These are phyloP conservation scores for Thalassarche chlororhynchos DNA, from an alignment of 2,113 vertebrate genomes.

Conservation along the genomic window DNA sequence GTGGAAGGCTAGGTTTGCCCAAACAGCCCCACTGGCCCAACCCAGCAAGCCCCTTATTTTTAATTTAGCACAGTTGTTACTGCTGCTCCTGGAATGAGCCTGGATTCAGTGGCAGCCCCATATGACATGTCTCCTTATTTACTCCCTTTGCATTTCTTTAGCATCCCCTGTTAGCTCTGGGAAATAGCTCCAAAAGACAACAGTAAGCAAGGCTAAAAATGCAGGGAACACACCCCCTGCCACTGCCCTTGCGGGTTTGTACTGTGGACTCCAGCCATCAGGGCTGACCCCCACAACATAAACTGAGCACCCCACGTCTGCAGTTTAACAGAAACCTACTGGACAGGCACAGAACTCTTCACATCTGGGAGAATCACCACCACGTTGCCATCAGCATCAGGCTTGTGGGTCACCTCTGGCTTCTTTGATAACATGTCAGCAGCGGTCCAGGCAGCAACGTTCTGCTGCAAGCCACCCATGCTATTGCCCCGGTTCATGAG, in stretches of 20 bases:
- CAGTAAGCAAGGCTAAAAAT: not conserved
- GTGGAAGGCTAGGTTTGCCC: not conserved
- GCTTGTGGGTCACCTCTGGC: conserved; percentile 86
- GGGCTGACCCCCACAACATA: not conserved
- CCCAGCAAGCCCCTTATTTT: not conserved
- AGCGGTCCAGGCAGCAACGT: conserved; percentile 86
- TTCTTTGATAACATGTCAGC: conserved; percentile 85
- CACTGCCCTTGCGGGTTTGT: no score
- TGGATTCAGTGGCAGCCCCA: not conserved
- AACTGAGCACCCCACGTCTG: not conserved
- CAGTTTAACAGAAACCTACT: conserved; percentile 74
- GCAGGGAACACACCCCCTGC: not conserved
- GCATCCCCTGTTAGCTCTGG: not conserved
- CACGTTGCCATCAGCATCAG: conserved; percentile 83
- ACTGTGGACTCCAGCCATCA: not conserved
- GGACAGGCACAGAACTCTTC: conserved; percentile 83
- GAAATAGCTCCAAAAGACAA: not conserved
- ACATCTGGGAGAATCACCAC: conserved; percentile 85
- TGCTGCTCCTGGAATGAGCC: not conserved
- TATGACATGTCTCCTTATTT: fast-evolving
- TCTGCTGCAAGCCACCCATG: conserved; percentile 88
- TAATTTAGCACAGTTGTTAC: not conserved
- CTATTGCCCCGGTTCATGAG: conserved; percentile 88
- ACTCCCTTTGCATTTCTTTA: not conserved
- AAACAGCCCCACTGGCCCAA: not conserved